Percentiles rank a stretch among this genome's conserved stretches.
Conservation (phyloP, 92 coral and sea anemone genomes). For the Heteractis magnifica region DNA sequence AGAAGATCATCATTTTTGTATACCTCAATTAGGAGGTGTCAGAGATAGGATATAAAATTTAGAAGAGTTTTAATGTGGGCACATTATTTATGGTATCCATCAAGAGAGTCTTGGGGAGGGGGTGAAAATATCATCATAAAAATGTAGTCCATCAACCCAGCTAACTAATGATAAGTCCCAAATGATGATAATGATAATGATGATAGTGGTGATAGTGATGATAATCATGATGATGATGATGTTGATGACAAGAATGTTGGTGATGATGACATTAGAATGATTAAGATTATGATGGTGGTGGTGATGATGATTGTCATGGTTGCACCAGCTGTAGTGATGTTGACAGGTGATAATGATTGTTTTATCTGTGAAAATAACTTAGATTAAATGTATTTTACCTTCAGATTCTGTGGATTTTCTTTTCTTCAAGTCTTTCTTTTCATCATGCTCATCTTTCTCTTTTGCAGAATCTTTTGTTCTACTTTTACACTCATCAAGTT, state of each 20-base stretch:
- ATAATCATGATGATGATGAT: background rate
- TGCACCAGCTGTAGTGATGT: background rate
- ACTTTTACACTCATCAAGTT: slow-evolving; percentile 32
- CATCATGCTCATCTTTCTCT: slow-evolving; percentile 27
- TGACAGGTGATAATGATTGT: background rate
- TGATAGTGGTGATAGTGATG: background rate
- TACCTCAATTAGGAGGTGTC: too few relatives aligned
- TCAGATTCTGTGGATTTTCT: slow-evolving; percentile 13
- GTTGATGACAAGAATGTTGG: background rate
- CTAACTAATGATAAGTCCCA: too few relatives aligned
- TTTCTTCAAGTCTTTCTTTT: slow-evolving; percentile 6
- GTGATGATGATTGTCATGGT: background rate
- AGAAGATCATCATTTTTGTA: too few relatives aligned
- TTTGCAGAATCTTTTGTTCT: slow-evolving; percentile 9
- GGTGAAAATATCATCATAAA: too few relatives aligned
- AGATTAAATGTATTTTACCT: background rate
- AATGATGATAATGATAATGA: background rate
- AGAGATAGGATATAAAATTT: too few relatives aligned
- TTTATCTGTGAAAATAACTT: background rate
- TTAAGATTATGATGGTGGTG: background rate
- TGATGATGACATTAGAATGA: background rate
- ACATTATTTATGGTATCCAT: too few relatives aligned
- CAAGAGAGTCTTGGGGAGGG: too few relatives aligned
- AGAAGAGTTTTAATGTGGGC: too few relatives aligned
- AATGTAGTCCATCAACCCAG: too few relatives aligned